Percentiles rank a stretch among this genome's conserved stretches.
phyloP scores from a whole-genome alignment of 2,113 vertebrate species.

The Circaetus gallicus region DNA sequence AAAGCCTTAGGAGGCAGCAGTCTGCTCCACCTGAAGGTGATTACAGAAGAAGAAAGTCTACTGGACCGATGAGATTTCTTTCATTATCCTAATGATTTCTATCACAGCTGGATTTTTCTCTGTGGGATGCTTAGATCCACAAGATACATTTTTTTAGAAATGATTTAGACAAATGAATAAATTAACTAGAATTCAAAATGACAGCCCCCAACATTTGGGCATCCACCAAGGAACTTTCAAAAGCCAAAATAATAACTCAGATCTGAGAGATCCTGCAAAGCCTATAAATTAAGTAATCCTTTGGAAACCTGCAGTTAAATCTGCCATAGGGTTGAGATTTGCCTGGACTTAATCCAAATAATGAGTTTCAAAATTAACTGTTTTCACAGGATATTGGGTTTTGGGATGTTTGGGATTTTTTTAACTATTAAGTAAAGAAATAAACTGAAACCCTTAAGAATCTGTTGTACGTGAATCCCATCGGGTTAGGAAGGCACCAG shows the following conservation, averaged over 20 bases:
- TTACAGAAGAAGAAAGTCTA: not conserved
- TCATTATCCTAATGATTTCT: constrained; percentile 6
- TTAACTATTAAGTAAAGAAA: not conserved
- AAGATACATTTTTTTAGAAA: not conserved
- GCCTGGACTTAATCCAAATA: constrained; percentile 23
- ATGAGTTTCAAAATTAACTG: constrained; percentile 18
- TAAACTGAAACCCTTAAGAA: not conserved
- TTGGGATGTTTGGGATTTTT: not conserved
- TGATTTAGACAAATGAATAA: constrained; percentile 42
- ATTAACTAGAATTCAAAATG: constrained; percentile 20
- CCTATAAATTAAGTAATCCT: constrained; percentile 44
- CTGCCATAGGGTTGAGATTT: constrained; percentile 15
- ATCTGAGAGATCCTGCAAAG: constrained; percentile 30
- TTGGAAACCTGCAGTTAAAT: constrained; percentile 32
- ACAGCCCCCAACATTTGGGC: not conserved
- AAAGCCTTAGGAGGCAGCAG: not conserved
- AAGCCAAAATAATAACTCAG: constrained; percentile 48
- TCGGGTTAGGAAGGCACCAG: not conserved
- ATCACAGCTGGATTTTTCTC: constrained; percentile 25
- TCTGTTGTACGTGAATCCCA: not conserved
- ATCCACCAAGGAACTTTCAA: constrained; percentile 33
- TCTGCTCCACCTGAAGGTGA: not conserved
- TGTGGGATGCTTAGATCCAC: not conserved
- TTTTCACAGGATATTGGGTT: not conserved
- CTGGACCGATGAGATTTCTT: not conserved